A percentile compares a stretch with the other conserved stretches of the same genome.
phyloP scores from a whole-genome alignment of 2,113 vertebrate species.

The Rhynchomys soricoides region DNA sequence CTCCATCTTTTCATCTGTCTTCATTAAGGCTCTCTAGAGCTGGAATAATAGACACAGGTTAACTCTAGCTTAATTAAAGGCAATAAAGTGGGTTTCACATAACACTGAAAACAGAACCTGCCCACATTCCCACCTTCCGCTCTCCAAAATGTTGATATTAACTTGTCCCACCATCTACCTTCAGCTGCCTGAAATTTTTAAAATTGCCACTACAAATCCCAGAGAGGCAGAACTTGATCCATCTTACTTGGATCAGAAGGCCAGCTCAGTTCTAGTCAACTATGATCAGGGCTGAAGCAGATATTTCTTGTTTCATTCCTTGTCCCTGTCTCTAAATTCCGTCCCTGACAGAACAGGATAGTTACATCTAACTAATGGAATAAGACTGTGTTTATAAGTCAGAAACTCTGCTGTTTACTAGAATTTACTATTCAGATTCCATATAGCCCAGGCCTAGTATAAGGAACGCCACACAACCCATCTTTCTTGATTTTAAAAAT shows the following conservation, averaged over 20 bases:
- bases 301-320: not conserved
- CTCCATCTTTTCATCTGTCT: constrained; percentile 33
- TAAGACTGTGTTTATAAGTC: not conserved
- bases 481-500: not conserved
- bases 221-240: not conserved
- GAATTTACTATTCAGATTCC: constrained; percentile 8
- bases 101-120: not conserved
- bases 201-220: not conserved
- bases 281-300: not conserved
- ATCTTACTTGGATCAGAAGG: not conserved
- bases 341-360: not conserved
- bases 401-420: not conserved
- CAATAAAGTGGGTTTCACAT: not conserved
- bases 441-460: not conserved
- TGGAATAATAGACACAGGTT: constrained; percentile 32
- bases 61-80: constrained; percentile 50
- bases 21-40: constrained; percentile 12
- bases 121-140: fast-evolving
- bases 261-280: not conserved
- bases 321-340: not conserved
- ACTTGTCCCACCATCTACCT: not conserved
- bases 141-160: not conserved
- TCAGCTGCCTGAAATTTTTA: not conserved
- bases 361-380: not conserved
- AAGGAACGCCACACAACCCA: not conserved